A percentile compares a stretch with the other conserved stretches of the same genome.
Evolutionary conservation across 1,140 invertebrate genomes (phyloP).

Genomic region (Ips typographus): DNA sequence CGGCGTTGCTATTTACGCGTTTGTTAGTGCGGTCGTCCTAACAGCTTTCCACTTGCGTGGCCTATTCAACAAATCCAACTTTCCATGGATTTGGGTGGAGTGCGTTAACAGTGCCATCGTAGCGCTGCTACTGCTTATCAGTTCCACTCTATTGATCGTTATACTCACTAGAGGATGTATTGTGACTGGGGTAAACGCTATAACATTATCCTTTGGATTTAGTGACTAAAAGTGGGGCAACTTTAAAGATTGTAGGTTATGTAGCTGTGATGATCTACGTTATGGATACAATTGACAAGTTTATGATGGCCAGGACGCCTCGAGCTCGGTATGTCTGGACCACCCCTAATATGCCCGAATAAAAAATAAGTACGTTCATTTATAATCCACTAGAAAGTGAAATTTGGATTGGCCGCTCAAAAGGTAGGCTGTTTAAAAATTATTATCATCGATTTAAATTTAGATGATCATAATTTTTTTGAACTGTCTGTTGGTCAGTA

Average conservation of each 20-base stretch:
- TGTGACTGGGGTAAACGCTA: conserved; percentile 25
- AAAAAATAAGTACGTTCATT: too few relatives aligned
- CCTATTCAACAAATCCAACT: conserved; percentile 11
- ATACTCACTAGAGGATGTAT: conserved; percentile 23
- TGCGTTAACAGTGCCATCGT: conserved; percentile 19
- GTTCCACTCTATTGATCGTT: conserved; percentile 7
- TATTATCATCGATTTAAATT: too few relatives aligned
- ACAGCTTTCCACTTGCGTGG: conserved; percentile 18
- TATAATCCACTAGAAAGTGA: too few relatives aligned
- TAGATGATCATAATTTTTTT: too few relatives aligned
- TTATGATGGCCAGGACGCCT: conserved; percentile 28
- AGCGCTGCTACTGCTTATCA: conserved; percentile 13
- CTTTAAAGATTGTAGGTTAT: conserved; percentile 37
- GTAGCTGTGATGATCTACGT: conserved; percentile 29
- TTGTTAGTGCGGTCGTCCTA: conserved; percentile 10
- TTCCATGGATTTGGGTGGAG: conserved; percentile 30
- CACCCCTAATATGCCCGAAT: conserved; percentile 37
- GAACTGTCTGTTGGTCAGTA: too few relatives aligned
- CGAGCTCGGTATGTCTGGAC: conserved; percentile 37
- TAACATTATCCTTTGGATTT: not conserved
- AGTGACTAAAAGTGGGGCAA: not conserved
- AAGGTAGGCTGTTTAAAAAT: too few relatives aligned
- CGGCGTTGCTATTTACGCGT: conserved; percentile 15
- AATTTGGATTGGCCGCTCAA: too few relatives aligned
- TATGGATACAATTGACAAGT: conserved; percentile 37